phyloP scores from a whole-genome alignment of 2,888 invertebrate species.

The Allacma fusca region DNA sequence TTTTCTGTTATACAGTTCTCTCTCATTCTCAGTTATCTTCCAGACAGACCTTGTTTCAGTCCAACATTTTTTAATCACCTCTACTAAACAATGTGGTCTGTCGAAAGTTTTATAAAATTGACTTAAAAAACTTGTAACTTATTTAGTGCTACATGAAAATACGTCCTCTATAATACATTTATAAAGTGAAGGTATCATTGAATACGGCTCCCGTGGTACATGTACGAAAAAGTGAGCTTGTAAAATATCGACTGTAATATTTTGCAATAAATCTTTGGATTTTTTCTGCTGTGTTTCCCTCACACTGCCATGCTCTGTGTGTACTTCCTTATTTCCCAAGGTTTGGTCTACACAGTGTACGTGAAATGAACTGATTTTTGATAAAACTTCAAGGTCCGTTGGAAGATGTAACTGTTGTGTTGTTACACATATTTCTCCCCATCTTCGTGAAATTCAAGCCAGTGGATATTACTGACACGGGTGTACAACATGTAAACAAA shows the following conservation, averaged over 20 bases:
- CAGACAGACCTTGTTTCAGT: not conserved
- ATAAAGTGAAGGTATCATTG: no score
- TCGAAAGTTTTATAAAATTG: not conserved
- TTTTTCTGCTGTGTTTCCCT: not conserved
- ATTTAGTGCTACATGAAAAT: no score
- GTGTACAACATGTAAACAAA: not conserved
- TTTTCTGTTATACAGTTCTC: not conserved
- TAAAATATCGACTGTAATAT: no score
- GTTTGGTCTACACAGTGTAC: no score
- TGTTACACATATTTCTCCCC: not conserved
- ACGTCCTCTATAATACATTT: no score
- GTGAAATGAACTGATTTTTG: no score
- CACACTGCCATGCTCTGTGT: not conserved
- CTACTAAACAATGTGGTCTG: not conserved
- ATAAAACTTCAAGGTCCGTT: not conserved
- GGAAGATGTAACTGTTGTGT: not conserved
- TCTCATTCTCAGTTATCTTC: slow-evolving; percentile 23
- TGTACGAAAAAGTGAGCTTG: no score
- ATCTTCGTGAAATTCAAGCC: not conserved
- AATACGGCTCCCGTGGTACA: no score
- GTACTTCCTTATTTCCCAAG: not conserved
- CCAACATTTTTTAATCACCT: not conserved
- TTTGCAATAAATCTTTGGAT: not conserved
- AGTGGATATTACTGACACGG: not conserved
- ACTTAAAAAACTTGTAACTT: not conserved